Base-by-base conservation (phyloP, 2,888 invertebrate species). In the Drosophila vallismaia region DNA sequence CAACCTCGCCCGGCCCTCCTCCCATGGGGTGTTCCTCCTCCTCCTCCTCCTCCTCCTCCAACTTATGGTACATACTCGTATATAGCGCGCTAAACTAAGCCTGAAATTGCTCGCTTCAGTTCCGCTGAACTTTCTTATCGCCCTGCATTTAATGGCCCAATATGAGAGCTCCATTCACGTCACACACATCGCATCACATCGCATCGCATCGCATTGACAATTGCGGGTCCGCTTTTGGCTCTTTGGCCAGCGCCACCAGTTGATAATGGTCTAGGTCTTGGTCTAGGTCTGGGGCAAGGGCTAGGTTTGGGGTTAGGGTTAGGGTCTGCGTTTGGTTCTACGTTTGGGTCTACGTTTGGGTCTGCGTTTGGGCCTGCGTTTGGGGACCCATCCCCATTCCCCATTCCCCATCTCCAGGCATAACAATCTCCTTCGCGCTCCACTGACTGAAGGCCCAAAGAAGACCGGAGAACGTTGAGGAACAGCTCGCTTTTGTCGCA, bases 101-200 rank as follows among this genome's bases (percentile, higher is more conserved):
- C 82, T 83, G 82, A 83, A 83, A 83, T 83, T 83, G 82, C 84
- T 74, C 88, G 87, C 85, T 84, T 84, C 84, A 88, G 84, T 84
- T 84, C 84, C 84, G 84, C 87, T 84, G 87, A 84, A 88, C 87
- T 84, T 88, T 88, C 84, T 84, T 84, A 84, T 84, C 84, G 87
- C 87, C 82, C 79, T 57, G 84, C 63, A 67, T 87, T 88, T 87
- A 82, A 87, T 82, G 88, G 82, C 80, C 88, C 71, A 82, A 83
- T 83, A 88, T 82, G 88, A 70, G 88, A 72, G 71, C 76, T 79
- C 71, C 56, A 24, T n/a, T 12, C 55, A 42, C 12, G n/a, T 31
- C 45, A 10, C 38, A 24, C 50, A 56, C 38, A 36, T 36, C 36
- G n/a, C 36, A 36, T 36, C 50, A 56, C 38, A 36, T 36, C 36